A percentile compares a stretch with the other conserved stretches of the same genome.
phyloP scores from a whole-genome alignment of 2,888 invertebrate genomes.

The Biston stratarius region DNA sequence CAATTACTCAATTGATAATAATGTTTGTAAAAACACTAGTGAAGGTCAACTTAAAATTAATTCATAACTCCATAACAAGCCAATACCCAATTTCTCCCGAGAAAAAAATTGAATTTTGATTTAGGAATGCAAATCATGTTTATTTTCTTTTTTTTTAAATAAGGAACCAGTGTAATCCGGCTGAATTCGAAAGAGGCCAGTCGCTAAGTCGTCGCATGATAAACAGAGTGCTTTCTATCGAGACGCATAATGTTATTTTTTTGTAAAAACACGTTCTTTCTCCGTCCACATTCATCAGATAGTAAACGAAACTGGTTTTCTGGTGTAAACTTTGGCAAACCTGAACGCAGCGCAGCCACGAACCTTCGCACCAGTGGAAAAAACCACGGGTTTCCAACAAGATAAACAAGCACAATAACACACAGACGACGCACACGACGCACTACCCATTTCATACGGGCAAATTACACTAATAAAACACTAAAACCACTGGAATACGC shows the following conservation, averaged over 20 bases:
- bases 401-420: constrained; percentile 54
- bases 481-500: constrained; percentile 69
- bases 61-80: background rate
- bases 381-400: constrained; percentile 57
- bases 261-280: constrained; percentile 64
- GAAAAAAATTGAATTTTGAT: constrained; percentile 41
- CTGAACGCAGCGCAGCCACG: constrained; percentile 59
- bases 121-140: constrained; percentile 18
- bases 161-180: constrained; percentile 50
- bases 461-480: constrained; percentile 33
- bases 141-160: constrained; percentile 11
- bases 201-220: constrained; percentile 51
- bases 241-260: constrained; percentile 71
- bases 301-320: constrained; percentile 67
- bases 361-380: constrained; percentile 65
- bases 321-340: constrained; percentile 67
- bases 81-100: constrained; percentile 33
- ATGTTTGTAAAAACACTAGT: constrained; percentile 31
- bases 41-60: constrained; percentile 10
- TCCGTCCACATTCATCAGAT: constrained; percentile 63
- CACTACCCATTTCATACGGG: constrained; percentile 17
- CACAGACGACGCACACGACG: constrained; percentile 30
- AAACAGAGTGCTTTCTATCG: constrained; percentile 69
- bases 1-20: constrained; percentile 32
- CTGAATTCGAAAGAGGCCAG: constrained; percentile 59